Percentiles rank a stretch among this genome's conserved stretches.
phyloP scores from a whole-genome alignment of 2,888 invertebrate species.

The Noctua pronuba region DNA sequence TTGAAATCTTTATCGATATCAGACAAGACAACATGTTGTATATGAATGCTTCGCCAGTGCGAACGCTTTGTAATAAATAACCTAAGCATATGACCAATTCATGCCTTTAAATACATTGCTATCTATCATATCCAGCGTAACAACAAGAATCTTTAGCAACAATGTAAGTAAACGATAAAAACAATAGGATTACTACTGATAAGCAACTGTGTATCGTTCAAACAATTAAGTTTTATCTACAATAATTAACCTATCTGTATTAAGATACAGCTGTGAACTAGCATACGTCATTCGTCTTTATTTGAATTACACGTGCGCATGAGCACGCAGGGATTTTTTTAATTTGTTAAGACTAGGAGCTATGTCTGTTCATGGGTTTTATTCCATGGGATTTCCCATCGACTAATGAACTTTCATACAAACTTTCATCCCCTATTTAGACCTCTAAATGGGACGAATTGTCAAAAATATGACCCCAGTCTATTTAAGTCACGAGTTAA shows the following conservation, averaged over 20 bases:
- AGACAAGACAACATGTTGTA: background rate
- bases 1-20: background rate
- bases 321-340: background rate
- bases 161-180: conserved; percentile 42
- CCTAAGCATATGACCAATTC: background rate
- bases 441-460: background rate
- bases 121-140: conserved; percentile 38
- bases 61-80: background rate
- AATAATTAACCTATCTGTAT: conserved; percentile 42
- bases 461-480: background rate
- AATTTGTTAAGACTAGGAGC: background rate
- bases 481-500: no score
- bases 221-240: conserved; percentile 36
- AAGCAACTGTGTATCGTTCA: conserved; percentile 54
- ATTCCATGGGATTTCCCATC: background rate
- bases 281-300: conserved; percentile 29
- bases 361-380: background rate
- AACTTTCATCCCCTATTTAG: background rate
- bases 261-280: conserved; percentile 28
- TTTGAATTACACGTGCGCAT: conserved; percentile 22
- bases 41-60: background rate
- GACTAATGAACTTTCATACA: background rate
- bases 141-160: conserved; percentile 52
- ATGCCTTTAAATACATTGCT: background rate
- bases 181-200: conserved; percentile 51